Percentiles rank a stretch among this genome's conserved stretches.
These are phyloP conservation scores for Drymodes brunneopygia DNA, from an alignment of 2,113 vertebrate species.

Conservation along the genomic window DNA sequence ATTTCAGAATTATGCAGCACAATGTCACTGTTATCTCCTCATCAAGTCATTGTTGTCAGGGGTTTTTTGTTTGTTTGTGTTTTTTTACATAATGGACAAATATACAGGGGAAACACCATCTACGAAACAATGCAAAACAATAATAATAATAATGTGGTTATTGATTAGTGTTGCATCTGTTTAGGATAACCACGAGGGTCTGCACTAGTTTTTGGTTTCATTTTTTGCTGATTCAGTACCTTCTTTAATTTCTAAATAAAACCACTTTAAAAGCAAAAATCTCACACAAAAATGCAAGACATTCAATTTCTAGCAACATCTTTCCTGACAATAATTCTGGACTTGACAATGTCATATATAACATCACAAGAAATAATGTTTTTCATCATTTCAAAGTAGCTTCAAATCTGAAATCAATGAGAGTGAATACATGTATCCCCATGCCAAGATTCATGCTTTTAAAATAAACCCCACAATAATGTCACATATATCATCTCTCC, in stretches of 20 bases:
- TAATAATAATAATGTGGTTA: background rate
- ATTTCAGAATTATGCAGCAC: background rate
- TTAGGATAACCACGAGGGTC: background rate
- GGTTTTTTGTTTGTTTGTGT: fast-evolving
- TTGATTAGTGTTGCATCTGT: background rate
- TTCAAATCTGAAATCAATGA: background rate
- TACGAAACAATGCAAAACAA: background rate
- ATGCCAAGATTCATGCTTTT: background rate
- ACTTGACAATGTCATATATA: background rate
- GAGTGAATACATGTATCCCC: background rate
- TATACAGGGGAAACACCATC: background rate
- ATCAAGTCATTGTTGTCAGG: background rate
- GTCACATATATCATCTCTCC: background rate
- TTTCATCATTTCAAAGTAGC: background rate
- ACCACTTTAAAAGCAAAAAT: background rate
- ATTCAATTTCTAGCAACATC: background rate
- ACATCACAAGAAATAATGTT: background rate
- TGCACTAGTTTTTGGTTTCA: background rate
- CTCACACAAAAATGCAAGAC: background rate
- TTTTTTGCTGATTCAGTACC: background rate
- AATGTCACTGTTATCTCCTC: background rate
- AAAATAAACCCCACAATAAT: background rate
- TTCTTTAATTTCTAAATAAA: background rate
- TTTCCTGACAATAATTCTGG: background rate
- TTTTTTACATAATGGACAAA: background rate